Base-by-base conservation (phyloP, 1,140 invertebrate species). In the Sogatella furcifera region DNA sequence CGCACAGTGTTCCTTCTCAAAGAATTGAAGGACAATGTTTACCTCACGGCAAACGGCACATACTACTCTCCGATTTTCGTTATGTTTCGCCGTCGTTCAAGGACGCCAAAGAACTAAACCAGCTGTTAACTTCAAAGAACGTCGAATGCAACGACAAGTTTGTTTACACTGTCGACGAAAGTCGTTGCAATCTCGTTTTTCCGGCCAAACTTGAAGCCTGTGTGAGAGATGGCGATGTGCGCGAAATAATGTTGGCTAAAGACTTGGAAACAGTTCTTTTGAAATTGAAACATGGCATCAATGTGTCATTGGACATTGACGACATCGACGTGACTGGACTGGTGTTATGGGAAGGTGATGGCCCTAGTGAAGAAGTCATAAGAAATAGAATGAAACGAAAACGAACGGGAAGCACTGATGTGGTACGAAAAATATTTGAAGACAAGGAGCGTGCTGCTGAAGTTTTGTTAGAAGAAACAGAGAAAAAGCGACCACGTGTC, bases 141-240 rank as follows among this genome's bases (percentile, higher is more conserved):
- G 56, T 61, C 46, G 64, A 68, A 3, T 74, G 76, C 3, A 79
- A 82, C 22, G 75, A 77, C 2, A 76, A 76, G 52, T 89, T 84
- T 67, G 86, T 89, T n/a, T 90, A 89, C 68, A 82, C 82, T 1
- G 82, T 89, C 6, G 76, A 84, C 61, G 86, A 90, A 67, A 80
- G 82, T 65, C 79, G 80, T 68, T 88, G 83, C 66, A 84, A 82
- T 68, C 74, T 91, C 21, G 83, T 91, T n/a, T 81, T 91, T 64
- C 80, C 85, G 1, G 82, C 85, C 11, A 77, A 80, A 57, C 76
- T 91, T 61, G 88, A 91, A 71, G 80, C 82, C 1, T 86, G 87
- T 14, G 83, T 91, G 22, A 73, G 84, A 15, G 84, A 86, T 67
- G 87, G 88, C 21, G 86, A 89, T 65, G 81, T 91, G 8, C 78